phyloP scores from a whole-genome alignment of 2,888 invertebrate genomes.

The Leptopterna dolabrata region DNA sequence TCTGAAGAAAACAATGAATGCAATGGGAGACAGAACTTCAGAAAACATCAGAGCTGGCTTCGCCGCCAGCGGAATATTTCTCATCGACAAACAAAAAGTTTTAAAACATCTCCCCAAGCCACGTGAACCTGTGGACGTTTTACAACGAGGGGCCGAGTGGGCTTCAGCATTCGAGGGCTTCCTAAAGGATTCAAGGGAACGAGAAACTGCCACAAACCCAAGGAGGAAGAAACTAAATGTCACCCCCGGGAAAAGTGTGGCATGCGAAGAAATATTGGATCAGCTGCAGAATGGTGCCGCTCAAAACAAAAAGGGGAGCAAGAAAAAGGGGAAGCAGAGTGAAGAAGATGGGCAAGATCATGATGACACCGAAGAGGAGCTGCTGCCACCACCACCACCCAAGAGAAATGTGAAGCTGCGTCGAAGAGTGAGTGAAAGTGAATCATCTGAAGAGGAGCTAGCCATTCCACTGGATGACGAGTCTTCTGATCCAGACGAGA shows the following conservation, averaged over 20 bases:
- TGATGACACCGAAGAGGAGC: background rate
- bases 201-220: background rate
- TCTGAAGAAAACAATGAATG: conserved; percentile 34
- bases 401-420: background rate
- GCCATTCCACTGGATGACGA: background rate
- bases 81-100: background rate
- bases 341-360: background rate
- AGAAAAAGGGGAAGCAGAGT: background rate
- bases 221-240: background rate
- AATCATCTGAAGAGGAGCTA: background rate
- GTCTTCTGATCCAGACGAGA: background rate
- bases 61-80: background rate
- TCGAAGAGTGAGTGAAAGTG: background rate
- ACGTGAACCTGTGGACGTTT: background rate
- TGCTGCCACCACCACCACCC: background rate
- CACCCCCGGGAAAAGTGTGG: background rate
- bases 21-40: background rate
- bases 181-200: background rate
- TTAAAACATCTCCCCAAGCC: background rate
- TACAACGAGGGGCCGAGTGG: background rate
- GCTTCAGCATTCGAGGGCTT: background rate
- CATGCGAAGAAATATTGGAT: background rate
- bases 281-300: background rate
- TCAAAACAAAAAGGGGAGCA: background rate
- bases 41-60: background rate